phyloP scores from a whole-genome alignment of 2,797 vertebrate species.

The Dryobates pubescens region DNA sequence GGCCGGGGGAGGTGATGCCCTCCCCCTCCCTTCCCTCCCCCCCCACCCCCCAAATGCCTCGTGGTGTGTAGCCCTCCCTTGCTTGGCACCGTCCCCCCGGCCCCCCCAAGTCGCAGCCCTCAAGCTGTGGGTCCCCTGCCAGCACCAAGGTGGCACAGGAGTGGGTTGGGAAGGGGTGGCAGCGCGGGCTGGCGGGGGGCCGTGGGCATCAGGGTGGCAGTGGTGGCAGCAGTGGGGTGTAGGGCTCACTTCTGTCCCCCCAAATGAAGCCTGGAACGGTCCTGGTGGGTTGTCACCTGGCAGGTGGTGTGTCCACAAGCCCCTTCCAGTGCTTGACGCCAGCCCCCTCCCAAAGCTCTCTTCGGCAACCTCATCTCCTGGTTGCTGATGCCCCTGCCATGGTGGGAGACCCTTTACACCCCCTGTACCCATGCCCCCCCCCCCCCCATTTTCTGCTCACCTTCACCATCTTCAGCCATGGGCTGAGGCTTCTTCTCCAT shows the following conservation, averaged over 20 bases:
- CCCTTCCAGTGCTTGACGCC: fast-evolving
- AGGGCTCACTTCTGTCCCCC: background rate
- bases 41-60: fast-evolving
- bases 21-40: too few relatives aligned
- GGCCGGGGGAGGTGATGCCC: too few relatives aligned
- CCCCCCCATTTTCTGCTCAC: background rate
- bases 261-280: fast-evolving
- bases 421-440: fast-evolving
- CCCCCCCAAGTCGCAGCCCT: background rate
- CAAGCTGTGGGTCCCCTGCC: background rate
- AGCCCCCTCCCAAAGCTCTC: background rate
- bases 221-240: fast-evolving
- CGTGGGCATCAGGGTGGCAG: background rate
- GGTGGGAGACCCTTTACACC: background rate
- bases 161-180: background rate
- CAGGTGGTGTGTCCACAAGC: fast-evolving
- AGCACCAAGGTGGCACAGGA: fast-evolving
- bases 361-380: background rate
- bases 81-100: too few relatives aligned
- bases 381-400: fast-evolving
- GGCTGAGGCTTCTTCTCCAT: background rate
- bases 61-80: too few relatives aligned
- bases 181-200: background rate
- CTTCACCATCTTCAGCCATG: background rate
- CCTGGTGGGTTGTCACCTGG: background rate